A percentile compares a stretch with the other conserved stretches of the same genome.
Conservation (phyloP, 2,888 invertebrate genomes). For the Apomyelois bistriatella region DNA sequence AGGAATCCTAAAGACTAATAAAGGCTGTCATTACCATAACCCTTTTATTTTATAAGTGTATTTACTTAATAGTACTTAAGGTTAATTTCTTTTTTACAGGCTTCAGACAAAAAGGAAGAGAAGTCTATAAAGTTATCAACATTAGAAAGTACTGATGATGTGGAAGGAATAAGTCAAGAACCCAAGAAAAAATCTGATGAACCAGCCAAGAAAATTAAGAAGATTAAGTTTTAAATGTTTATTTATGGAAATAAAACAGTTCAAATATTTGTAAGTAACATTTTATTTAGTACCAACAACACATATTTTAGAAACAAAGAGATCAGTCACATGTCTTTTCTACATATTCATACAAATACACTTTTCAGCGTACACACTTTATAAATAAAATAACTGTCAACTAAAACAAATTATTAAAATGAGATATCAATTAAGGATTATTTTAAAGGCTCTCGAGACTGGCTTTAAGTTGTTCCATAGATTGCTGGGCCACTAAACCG, state of each 20-base stretch:
- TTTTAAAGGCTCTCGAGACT: slow-evolving; percentile 43
- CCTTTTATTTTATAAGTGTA: no score
- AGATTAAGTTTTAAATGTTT: slow-evolving; percentile 57
- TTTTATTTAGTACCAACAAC: neutral
- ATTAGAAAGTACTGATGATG: slow-evolving; percentile 49
- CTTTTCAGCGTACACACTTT: neutral
- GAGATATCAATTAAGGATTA: neutral
- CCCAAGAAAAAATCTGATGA: slow-evolving; percentile 27
- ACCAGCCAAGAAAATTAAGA: slow-evolving; percentile 59
- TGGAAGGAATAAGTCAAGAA: slow-evolving; percentile 63
- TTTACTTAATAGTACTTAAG: no score
- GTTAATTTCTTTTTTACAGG: slow-evolving; percentile 39
- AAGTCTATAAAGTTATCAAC: slow-evolving; percentile 67
- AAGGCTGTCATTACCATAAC: no score
- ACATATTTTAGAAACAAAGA: neutral
- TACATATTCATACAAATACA: neutral
- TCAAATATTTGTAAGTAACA: slow-evolving; percentile 5
- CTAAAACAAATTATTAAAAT: no score
- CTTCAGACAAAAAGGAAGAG: slow-evolving; percentile 61
- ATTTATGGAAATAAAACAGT: slow-evolving; percentile 2
- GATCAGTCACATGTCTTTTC: slow-evolving; percentile 11
- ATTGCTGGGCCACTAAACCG: slow-evolving; percentile 79
- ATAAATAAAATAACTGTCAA: no score
- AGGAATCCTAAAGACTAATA: no score
- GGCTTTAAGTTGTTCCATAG: slow-evolving; percentile 63